phyloP scores from a whole-genome alignment of 2,797 vertebrate genomes.

The Anguilla marmorata region DNA sequence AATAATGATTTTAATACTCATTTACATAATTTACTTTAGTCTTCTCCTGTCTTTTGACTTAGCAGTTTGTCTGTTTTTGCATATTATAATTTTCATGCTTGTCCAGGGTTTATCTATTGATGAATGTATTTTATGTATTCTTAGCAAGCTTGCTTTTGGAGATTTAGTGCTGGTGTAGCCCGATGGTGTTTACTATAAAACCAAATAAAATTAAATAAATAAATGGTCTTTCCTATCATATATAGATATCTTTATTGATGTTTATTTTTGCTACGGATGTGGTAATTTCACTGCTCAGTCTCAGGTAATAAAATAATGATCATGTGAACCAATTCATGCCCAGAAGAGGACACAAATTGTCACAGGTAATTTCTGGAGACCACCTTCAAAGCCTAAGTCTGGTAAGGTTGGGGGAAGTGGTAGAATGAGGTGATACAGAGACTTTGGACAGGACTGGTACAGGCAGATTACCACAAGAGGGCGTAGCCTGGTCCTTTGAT shows the following conservation, averaged over 20 bases:
- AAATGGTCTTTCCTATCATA: too few species aligned
- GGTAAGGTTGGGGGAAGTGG: not conserved
- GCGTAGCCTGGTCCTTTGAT: conserved; percentile 53
- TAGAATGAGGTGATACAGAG: not conserved
- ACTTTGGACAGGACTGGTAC: not conserved
- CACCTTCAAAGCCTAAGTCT: not conserved
- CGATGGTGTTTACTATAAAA: not conserved
- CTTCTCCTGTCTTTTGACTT: not conserved
- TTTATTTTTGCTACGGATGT: not conserved
- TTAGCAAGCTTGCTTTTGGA: not conserved
- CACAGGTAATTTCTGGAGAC: not conserved
- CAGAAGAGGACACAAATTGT: not conserved
- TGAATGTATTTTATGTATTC: not conserved
- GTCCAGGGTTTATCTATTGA: not conserved
- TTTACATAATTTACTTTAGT: not conserved
- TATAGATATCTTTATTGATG: not conserved
- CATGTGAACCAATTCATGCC: not conserved
- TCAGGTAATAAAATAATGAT: not conserved
- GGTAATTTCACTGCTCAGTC: not conserved
- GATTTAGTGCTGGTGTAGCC: not conserved
- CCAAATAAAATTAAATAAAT: not conserved
- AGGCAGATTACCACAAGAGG: conserved; percentile 42
- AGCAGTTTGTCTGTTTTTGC: not conserved
- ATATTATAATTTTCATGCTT: not conserved
- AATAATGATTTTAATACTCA: not conserved